Base-by-base conservation (phyloP, 2,888 invertebrate genomes). In the Cheilosia variabilis region DNA sequence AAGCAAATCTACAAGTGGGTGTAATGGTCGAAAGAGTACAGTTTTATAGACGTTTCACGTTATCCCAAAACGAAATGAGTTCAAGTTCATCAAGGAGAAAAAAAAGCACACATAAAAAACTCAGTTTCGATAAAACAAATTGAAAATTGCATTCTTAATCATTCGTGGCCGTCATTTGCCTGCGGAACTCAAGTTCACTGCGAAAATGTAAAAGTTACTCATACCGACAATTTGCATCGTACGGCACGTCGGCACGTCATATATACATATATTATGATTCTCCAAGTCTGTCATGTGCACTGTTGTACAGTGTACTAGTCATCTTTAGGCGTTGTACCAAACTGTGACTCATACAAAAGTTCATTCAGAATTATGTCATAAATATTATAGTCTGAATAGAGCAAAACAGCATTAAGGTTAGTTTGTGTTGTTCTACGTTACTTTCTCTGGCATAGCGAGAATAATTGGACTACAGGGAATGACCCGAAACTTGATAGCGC, bases 281-380 rank as follows among this genome's bases (percentile, higher is more conserved):
- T 53, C 27, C 41, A 45, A 4, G 13, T 9, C 15, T 2, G 15
- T 58, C 71, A 60, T 41, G 17, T 13, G 17, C 13, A 53, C 31
- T 53, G 15, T 31, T 53, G n/a, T 53, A 27, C 17, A n/a, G 27
- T 19, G n/a, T 22, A 43, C 17, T 41, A 43, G 43, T 63, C 53
- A 47, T 50, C 31, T 41, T 55, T 17, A 55, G 55, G 57, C 55
- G 52, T 60, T 73, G 17, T 47, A 31, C 69, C n/a, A 17, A 9
- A 31, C 17, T 34, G 24, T 69, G 69, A 69, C 22, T 69, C 69
- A 73, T 60, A 3, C 17, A n/a, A 43, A 62, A 22, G 68, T 55
- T 75, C 53, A 68, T 55, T 75, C 53, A 31, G 57, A 75, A 43
- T 72, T 52, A 62, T 62, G 72, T 72, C 72, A 72, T 72, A 19